Percentiles rank a stretch among this genome's conserved stretches.
phyloP scores from a whole-genome alignment of 1,140 invertebrate species.

The Pemphigus obesinymphae region DNA sequence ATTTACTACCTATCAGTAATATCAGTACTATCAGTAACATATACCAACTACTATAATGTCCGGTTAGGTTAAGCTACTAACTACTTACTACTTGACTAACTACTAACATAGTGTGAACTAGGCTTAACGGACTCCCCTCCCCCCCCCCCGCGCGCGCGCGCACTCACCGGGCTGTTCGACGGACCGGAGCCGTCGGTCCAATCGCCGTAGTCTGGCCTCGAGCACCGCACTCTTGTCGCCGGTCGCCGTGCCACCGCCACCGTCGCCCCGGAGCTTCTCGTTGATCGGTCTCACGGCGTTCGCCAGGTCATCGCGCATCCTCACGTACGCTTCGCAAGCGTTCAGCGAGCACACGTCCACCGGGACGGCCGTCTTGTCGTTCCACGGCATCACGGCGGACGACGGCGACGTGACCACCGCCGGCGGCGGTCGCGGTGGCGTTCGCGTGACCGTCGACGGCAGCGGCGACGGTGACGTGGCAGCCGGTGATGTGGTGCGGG shows the following conservation, averaged over 20 bases:
- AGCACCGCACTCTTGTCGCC: not conserved
- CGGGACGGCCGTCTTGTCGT: not conserved
- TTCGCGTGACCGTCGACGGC: not conserved
- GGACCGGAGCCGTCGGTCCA: slow-evolving; percentile 64
- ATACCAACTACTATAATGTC: no score
- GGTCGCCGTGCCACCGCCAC: not conserved
- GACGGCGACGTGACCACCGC: not conserved
- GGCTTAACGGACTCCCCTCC: no score
- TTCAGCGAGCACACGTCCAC: slow-evolving; percentile 43
- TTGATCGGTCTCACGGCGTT: slow-evolving; percentile 14
- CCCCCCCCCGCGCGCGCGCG: no score
- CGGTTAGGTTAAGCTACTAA: no score
- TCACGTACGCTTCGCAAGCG: slow-evolving; percentile 43
- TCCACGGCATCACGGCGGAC: not conserved
- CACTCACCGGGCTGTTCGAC: slow-evolving; percentile 64
- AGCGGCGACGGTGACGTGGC: not conserved
- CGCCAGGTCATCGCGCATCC: slow-evolving; percentile 44
- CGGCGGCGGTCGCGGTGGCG: not conserved
- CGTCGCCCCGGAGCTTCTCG: not conserved
- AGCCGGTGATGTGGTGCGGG: no score
- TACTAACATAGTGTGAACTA: no score
- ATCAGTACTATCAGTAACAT: no score
- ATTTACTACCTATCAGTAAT: no score
- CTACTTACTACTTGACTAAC: no score
- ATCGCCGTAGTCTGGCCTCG: slow-evolving; percentile 42